These are phyloP conservation scores for Hermaeophaga mercurialis DNA, from an alignment of 2,888 invertebrate genomes.

Conservation along the genomic window DNA sequence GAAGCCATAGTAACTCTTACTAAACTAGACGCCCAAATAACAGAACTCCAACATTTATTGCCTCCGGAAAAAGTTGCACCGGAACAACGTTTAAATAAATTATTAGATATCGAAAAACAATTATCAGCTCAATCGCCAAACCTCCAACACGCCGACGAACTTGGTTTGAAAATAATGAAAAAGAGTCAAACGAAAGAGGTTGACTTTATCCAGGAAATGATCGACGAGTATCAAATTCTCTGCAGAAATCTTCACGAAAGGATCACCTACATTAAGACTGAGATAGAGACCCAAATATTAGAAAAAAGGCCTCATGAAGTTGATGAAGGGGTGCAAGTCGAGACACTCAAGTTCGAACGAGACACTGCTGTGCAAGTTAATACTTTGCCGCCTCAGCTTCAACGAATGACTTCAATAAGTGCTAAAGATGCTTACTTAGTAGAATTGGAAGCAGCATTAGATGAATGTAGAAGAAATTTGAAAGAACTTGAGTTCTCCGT, in stretches of 20 bases:
- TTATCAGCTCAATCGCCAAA: slow-evolving; percentile 60
- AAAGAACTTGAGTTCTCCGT: slow-evolving; percentile 70
- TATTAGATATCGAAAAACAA: slow-evolving; percentile 64
- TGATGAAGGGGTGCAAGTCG: slow-evolving; percentile 70
- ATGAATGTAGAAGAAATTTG: slow-evolving; percentile 71
- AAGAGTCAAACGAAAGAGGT: slow-evolving; percentile 64
- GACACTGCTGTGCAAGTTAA: slow-evolving; percentile 83
- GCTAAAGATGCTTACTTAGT: slow-evolving; percentile 82
- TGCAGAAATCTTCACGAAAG: slow-evolving; percentile 67
- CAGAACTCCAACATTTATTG: slow-evolving; percentile 69
- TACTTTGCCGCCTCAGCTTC: slow-evolving; percentile 67
- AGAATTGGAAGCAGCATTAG: slow-evolving; percentile 75
- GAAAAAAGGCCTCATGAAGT: slow-evolving; percentile 55
- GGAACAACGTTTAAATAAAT: slow-evolving; percentile 55
- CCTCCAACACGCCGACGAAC: slow-evolving; percentile 64
- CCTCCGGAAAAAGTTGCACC: slow-evolving; percentile 56
- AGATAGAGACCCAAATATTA: slow-evolving; percentile 51
- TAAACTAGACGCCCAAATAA: slow-evolving; percentile 73
- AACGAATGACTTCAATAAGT: slow-evolving; percentile 72
- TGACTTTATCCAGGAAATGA: slow-evolving; percentile 63
- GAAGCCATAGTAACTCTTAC: slow-evolving; percentile 73
- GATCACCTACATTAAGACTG: slow-evolving; percentile 58
- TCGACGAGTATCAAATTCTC: slow-evolving; percentile 69
- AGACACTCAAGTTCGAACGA: slow-evolving; percentile 75
- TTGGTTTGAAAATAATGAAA: slow-evolving; percentile 66